These are phyloP conservation scores for Tupaia tana DNA, from an alignment of 2,113 vertebrate species.

Conservation along the genomic window DNA sequence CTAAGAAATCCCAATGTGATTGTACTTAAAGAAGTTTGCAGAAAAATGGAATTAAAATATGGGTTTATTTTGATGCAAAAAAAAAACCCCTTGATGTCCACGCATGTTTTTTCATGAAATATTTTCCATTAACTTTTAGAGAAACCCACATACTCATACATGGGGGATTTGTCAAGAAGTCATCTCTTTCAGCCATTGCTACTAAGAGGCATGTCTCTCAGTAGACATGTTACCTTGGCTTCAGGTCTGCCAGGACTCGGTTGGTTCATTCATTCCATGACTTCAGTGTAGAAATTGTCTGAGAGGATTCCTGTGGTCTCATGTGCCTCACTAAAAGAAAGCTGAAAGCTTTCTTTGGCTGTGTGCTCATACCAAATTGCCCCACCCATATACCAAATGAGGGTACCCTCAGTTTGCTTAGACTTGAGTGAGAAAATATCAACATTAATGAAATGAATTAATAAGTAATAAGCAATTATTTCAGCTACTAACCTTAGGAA, in stretches of 20 bases:
- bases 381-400: neutral
- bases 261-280: neutral
- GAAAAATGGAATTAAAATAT: no score
- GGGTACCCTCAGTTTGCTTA: neutral
- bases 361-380: neutral
- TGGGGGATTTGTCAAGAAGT: neutral
- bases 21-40: no score
- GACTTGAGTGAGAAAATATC: neutral
- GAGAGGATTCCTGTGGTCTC: neutral
- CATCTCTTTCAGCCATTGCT: neutral
- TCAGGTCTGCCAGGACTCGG: neutral
- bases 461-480: neutral
- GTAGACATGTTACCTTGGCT: neutral
- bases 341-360: neutral
- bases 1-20: neutral
- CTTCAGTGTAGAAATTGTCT: neutral
- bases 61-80: no score
- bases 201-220: neutral
- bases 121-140: no score
- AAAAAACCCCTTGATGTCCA: no score
- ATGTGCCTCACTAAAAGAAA: neutral
- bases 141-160: neutral
- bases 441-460: neutral
- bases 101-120: no score
- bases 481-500: neutral